Evolutionary conservation across 2,113 vertebrate genomes (phyloP), one percentile per base, ranked within the genome.

Genomic region (Brachionichthys hirsutus): DNA sequence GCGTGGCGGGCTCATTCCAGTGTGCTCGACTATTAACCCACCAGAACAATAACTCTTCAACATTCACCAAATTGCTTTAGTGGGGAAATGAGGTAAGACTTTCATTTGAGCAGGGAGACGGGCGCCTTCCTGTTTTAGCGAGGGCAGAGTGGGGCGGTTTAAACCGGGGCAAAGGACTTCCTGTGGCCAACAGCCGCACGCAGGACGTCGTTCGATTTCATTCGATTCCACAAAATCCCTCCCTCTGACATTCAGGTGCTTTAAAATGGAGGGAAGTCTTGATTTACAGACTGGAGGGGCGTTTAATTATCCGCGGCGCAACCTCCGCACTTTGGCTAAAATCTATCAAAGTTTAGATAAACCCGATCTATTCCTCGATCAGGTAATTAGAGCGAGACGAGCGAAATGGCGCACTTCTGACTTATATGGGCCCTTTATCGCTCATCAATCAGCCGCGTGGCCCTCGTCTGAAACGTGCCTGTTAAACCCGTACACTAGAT

Each of bases 341-440:
- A 73, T 73, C 65, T 15, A 76, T 77, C 42, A 16, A 57, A 44
- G 58, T 54, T 20, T 18, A 38, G 0, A 18, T n/a, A 65, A 56
- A 65, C 51, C 12, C 12, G 14, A 30, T 42, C 24, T 46, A 13
- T 60, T 54, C 22, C 49, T 66, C 42, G 43, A 24, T 70, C 22
- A 9, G n/a, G 44, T 30, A 9, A 73, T 56, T 48, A 30, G 51
- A 76, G 42, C 45, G n/a, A 48, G 12, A 24, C 9, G 5, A 24
- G 4, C 9, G 43, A 35, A 35, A 14, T 43, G 20, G 22, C 13
- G 46, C 41, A 43, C 38, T 58, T 59, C 46, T 14, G 10, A 1
- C 19, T 13, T 17, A 49, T 15, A 48, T 3, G 1, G 16, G 42
- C 7, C 6, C 12, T 49, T 55, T 45, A 67, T 43, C 9, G 12